A percentile compares a stretch with the other conserved stretches of the same genome.
Evolutionary conservation across 2,888 invertebrate genomes (phyloP).

Genomic region (Theretra japonica): DNA sequence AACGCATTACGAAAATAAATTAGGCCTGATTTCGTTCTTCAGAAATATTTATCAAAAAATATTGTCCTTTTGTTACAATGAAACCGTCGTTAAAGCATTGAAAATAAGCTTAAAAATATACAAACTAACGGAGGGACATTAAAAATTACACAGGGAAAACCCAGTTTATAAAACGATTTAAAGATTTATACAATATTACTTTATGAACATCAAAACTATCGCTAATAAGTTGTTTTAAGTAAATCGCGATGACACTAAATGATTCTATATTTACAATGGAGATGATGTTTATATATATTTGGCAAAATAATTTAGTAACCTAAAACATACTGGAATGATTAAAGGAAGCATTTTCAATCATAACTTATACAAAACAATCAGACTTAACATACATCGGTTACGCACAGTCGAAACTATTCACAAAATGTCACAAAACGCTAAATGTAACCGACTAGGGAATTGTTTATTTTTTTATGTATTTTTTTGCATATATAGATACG

Average conservation of each 20-base stretch:
- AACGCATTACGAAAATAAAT: slow-evolving; percentile 32
- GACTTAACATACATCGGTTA: slow-evolving; percentile 53
- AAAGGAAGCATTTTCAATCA: slow-evolving; percentile 33
- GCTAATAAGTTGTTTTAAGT: slow-evolving; percentile 48
- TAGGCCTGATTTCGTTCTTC: slow-evolving; percentile 45
- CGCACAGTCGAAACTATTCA: slow-evolving; percentile 45
- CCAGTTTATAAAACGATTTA: slow-evolving; percentile 47
- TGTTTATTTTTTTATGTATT: slow-evolving; percentile 37
- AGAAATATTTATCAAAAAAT: slow-evolving; percentile 23
- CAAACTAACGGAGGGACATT: slow-evolving; percentile 61
- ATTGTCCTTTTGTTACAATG: slow-evolving; percentile 14
- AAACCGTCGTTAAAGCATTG: slow-evolving; percentile 25
- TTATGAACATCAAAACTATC: slow-evolving; percentile 41
- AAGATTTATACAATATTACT: slow-evolving; percentile 23
- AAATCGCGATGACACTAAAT: slow-evolving; percentile 57
- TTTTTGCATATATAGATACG: slow-evolving; percentile 43
- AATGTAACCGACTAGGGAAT: slow-evolving; percentile 20
- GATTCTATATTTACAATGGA: slow-evolving; percentile 74
- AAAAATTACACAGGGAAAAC: slow-evolving; percentile 47
- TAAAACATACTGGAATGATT: slow-evolving; percentile 56
- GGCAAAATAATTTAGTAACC: slow-evolving; percentile 78
- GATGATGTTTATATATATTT: slow-evolving; percentile 71
- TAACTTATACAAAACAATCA: slow-evolving; percentile 44
- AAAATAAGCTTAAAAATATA: slow-evolving; percentile 51
- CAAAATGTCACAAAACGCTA: slow-evolving; percentile 31